Percentiles rank a stretch among this genome's conserved stretches.
Conservation (phyloP, 2,113 vertebrate genomes). For the Esox niger region DNA sequence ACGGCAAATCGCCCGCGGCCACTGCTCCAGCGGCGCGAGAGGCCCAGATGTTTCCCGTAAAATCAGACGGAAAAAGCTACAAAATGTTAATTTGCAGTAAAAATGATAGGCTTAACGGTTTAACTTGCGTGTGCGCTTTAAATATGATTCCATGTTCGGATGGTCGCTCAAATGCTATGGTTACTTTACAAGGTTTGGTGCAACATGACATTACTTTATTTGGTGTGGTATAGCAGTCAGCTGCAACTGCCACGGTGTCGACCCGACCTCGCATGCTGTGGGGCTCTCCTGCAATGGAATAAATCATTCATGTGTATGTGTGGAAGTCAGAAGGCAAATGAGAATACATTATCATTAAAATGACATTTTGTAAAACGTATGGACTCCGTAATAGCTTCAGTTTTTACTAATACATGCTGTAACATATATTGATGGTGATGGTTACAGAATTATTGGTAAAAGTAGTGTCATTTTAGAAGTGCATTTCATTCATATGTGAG, state of each 20-base stretch:
- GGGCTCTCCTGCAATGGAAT: neutral
- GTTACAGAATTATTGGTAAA: neutral
- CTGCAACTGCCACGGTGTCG: constrained; percentile 26
- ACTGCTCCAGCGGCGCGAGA: constrained; percentile 58
- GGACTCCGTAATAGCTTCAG: neutral
- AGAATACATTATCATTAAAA: neutral
- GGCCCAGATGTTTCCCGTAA: constrained; percentile 80
- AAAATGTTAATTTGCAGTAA: constrained; percentile 80
- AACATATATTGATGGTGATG: neutral
- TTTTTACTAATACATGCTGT: neutral
- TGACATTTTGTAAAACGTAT: neutral
- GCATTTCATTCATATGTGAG: neutral
- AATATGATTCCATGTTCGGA: constrained; percentile 57
- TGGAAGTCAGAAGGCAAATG: constrained; percentile 36
- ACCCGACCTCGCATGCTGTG: constrained; percentile 1
- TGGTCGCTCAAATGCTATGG: constrained; percentile 42
- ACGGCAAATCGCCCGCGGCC: constrained; percentile 64
- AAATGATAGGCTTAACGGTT: constrained; percentile 73
- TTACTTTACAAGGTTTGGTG: constrained; percentile 44
- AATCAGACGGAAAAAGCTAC: constrained; percentile 80
- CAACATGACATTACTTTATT: constrained; percentile 23
- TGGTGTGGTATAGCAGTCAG: constrained; percentile 38
- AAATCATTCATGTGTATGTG: neutral
- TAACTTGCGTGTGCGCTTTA: constrained; percentile 59
- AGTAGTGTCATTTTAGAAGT: neutral